Evolutionary conservation across 2,888 invertebrate species (phyloP), one percentile per base, ranked within the genome.

Genomic region (Pinctada fucata): DNA sequence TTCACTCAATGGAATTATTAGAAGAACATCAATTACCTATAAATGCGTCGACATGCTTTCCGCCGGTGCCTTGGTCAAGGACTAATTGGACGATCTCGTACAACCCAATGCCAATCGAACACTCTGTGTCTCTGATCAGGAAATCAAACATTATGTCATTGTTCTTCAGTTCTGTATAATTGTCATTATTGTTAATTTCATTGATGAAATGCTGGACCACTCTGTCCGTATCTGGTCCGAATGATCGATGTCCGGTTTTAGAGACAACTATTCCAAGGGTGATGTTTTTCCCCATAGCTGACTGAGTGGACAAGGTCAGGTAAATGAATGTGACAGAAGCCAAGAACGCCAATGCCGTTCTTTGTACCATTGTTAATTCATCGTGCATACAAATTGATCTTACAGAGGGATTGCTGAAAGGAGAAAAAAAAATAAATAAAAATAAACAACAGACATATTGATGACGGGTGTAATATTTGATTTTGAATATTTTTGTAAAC

Each of bases 81-180:
- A 80, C 78, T 68, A 85, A 79, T n/a, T 84, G 75, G 0, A 86
- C 87, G 3, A 87, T 67, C 66, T 84, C 78, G 52, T 76, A 87
- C 48, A 87, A 72, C 13, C 87, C 87, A 0, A 78, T 80, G 3
- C 87, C 87, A 3, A 82, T 81, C 51, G 86, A 84, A 82, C 87
- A 87, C 2, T 75, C 47, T 2, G 86, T 87, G 72, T 87, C 82
- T 0, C 76, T 81, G 0, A 76, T 75, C 5, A 75, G 67, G 71
- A 70, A 84, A 0, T 78, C 72, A 72, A 87, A 84, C 13, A 13
- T 58, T 58, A 58, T 58, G 13, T 58, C 13, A 10, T 13, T 6
- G 13, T 58, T 58, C 58, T 13, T 58, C 6, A 58, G 58, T 58
- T 58, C 58, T 10, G 58, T 58, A 13, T 58, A 58, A 13, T 13